Percentiles rank a stretch among this genome's conserved stretches.
These are phyloP conservation scores for Anthoscopus minutus DNA, from an alignment of 2,113 vertebrate species.

Conservation along the genomic window DNA sequence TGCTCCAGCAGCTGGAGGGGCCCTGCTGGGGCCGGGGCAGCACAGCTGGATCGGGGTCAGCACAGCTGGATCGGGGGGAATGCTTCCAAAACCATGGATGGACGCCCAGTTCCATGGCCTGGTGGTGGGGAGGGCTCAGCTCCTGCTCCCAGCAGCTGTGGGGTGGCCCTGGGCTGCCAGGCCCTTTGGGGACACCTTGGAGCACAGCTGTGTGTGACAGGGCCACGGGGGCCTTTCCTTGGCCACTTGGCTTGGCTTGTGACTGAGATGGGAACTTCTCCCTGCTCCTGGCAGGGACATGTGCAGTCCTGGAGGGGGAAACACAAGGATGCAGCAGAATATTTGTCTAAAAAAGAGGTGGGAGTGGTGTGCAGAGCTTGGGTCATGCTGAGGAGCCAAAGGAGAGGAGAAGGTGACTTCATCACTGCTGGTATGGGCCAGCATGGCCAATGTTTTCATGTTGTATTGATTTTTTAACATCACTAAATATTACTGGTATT, in stretches of 20 bases:
- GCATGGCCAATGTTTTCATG: fast-evolving
- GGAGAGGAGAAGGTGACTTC: not conserved
- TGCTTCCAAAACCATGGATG: fast-evolving
- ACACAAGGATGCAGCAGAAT: not conserved
- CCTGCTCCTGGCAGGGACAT: not conserved
- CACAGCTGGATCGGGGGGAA: not conserved
- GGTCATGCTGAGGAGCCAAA: not conserved
- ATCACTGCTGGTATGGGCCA: not conserved
- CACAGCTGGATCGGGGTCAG: not conserved
- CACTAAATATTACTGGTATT: not conserved
- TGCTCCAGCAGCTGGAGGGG: not conserved
- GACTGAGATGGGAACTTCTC: not conserved
- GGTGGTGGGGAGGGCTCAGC: not conserved
- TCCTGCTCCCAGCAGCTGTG: not conserved
- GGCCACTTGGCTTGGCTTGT: not conserved
- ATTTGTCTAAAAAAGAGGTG: not conserved
- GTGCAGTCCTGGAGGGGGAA: not conserved
- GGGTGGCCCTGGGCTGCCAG: fast-evolving
- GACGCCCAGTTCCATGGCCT: not conserved
- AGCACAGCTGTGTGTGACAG: not conserved
- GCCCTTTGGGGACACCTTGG: not conserved
- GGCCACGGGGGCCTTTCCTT: not conserved
- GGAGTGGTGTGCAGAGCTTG: not conserved
- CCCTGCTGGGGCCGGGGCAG: not conserved
- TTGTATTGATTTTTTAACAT: not conserved